These are phyloP conservation scores for Leguminivora glycinivorella DNA, from an alignment of 1,140 invertebrate species.

Conservation along the genomic window DNA sequence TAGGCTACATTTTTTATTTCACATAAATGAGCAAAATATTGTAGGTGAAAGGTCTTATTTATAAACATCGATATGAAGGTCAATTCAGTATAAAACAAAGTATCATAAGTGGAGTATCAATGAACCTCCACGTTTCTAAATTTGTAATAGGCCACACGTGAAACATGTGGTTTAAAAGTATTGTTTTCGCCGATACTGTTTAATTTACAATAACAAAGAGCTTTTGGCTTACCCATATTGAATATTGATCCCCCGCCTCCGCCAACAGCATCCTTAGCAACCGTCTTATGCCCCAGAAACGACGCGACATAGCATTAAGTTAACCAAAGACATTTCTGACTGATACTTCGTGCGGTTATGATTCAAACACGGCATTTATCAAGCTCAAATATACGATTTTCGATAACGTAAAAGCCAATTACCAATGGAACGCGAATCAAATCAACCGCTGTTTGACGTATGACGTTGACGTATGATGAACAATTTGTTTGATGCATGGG, in stretches of 20 bases:
- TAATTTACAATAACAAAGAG: constrained; percentile 20
- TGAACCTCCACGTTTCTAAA: not conserved
- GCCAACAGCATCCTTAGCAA: constrained; percentile 65
- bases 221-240: constrained; percentile 73
- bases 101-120: not conserved
- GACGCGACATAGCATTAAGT: constrained; percentile 51
- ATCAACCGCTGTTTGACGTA: constrained; percentile 19
- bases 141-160: not conserved
- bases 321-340: constrained; percentile 51
- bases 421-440: not conserved
- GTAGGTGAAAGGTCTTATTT: constrained; percentile 16
- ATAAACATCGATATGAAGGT: constrained; percentile 17
- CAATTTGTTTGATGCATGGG: too few relatives aligned
- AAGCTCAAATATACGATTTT: constrained; percentile 39
- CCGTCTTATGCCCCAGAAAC: constrained; percentile 56
- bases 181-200: not conserved
- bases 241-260: constrained; percentile 71
- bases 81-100: constrained; percentile 1
- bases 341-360: constrained; percentile 38
- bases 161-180: not conserved
- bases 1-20: too few relatives aligned
- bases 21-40: not conserved
- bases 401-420: constrained; percentile 16
- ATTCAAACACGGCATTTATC: constrained; percentile 31
- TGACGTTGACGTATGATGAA: not conserved